Percentiles rank a stretch among this genome's conserved stretches.
Conservation (phyloP, 2,888 invertebrate genomes). For the Troides aeacus region DNA sequence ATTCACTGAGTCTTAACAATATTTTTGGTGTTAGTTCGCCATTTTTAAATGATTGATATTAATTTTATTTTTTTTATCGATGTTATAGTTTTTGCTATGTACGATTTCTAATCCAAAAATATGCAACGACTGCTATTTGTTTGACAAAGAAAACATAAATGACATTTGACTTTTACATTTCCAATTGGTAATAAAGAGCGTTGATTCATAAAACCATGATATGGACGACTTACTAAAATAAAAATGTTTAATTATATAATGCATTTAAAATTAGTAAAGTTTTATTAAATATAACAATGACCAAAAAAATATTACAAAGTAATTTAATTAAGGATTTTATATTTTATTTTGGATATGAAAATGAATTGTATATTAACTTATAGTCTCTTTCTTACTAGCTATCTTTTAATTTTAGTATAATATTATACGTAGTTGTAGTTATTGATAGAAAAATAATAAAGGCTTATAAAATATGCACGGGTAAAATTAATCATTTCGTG, state of each 20-base stretch:
- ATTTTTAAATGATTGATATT: neutral
- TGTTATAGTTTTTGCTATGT: neutral
- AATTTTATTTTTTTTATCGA: neutral
- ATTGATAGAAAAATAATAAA: too few species aligned
- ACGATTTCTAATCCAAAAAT: constrained; percentile 15
- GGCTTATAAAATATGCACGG: too few species aligned
- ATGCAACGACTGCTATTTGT: constrained; percentile 18
- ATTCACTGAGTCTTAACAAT: constrained; percentile 17
- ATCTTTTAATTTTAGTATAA: too few species aligned
- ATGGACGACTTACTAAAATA: neutral
- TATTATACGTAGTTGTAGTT: too few species aligned
- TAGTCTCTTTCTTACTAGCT: too few species aligned
- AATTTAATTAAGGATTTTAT: too few species aligned
- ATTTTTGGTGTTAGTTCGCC: neutral
- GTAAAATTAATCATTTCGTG: too few species aligned
- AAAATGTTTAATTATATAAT: neutral
- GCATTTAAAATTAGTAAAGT: too few species aligned
- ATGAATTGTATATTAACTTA: too few species aligned
- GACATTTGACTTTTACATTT: constrained; percentile 6
- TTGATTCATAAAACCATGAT: neutral
- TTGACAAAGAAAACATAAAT: constrained; percentile 27
- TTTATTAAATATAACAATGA: too few species aligned
- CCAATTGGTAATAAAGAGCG: neutral
- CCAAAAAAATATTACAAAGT: too few species aligned
- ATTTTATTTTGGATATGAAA: too few species aligned